These are phyloP conservation scores for Peromyscus polionotus DNA, from an alignment of 2,113 vertebrate genomes.

Conservation along the genomic window DNA sequence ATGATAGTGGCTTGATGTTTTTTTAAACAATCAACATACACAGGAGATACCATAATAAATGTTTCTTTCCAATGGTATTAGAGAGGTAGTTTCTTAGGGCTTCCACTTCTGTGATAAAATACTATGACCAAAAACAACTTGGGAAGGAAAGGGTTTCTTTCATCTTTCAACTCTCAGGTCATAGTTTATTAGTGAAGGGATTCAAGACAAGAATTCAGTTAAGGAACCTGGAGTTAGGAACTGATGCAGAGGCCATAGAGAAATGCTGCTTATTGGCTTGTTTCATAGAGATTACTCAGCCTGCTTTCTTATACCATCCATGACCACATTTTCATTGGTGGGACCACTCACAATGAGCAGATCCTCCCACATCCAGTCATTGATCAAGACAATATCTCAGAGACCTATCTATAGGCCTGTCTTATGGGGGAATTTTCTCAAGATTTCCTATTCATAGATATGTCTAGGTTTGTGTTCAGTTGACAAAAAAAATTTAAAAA, in stretches of 20 bases:
- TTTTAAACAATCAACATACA: constrained; percentile 57
- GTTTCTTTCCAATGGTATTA: constrained; percentile 13
- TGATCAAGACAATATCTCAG: not conserved
- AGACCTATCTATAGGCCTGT: not conserved
- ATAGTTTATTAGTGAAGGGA: not conserved
- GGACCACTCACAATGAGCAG: not conserved
- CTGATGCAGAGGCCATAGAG: not conserved
- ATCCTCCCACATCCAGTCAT: not conserved
- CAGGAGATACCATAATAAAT: constrained; percentile 3
- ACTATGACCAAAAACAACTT: not conserved
- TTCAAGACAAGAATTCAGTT: accelerated
- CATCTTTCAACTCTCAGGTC: not conserved
- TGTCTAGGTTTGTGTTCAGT: not conserved
- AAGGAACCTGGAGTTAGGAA: not conserved
- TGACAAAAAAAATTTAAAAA: not conserved
- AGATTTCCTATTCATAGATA: not conserved
- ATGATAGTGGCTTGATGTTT: constrained; percentile 49
- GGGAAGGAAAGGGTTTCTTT: not conserved
- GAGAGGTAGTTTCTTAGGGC: not conserved
- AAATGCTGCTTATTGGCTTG: not conserved
- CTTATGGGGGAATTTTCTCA: not conserved
- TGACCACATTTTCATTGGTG: not conserved
- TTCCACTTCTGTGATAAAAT: not conserved
- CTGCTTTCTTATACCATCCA: not conserved
- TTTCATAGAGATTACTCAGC: not conserved